A percentile compares a stretch with the other conserved stretches of the same genome.
phyloP scores from a whole-genome alignment of 92 coral and sea anemone species.

The Heteractis magnifica region DNA sequence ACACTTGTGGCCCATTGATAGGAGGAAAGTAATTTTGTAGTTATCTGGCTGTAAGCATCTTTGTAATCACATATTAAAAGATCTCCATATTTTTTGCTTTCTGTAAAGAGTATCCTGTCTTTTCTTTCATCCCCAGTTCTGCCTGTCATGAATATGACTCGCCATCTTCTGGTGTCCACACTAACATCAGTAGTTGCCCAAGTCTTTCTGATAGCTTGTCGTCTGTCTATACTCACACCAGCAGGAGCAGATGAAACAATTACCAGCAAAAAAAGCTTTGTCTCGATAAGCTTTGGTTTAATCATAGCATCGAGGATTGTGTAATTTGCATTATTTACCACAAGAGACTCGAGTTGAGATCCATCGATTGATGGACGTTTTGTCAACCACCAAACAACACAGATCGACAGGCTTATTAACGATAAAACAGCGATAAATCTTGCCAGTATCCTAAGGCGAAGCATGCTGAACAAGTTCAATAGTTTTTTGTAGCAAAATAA shows the following conservation, averaged over 20 bases:
- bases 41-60: constrained; percentile 69
- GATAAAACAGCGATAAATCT: neutral
- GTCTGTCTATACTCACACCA: constrained; percentile 41
- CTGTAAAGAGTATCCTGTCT: constrained; percentile 49
- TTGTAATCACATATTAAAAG: constrained; percentile 69
- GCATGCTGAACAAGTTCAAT: neutral
- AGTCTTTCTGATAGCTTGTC: constrained; percentile 57
- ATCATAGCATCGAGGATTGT: constrained; percentile 35
- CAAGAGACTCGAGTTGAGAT: neutral
- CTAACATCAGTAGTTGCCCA: constrained; percentile 61
- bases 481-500: neutral
- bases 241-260: constrained; percentile 63
- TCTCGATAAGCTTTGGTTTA: constrained; percentile 22
- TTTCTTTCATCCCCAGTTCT: constrained; percentile 21
- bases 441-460: neutral
- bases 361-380: constrained; percentile 4
- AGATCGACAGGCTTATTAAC: neutral
- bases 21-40: constrained; percentile 69
- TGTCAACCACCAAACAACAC: neutral
- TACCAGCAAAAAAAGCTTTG: constrained; percentile 45
- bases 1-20: constrained; percentile 81
- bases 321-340: constrained; percentile 22
- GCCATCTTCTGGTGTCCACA: constrained; percentile 25
- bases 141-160: constrained; percentile 71
- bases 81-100: constrained; percentile 64